Evolutionary conservation across 2,888 invertebrate species (phyloP), one percentile per base, ranked within the genome.

Genomic region (Pyrocoelia pectoralis): DNA sequence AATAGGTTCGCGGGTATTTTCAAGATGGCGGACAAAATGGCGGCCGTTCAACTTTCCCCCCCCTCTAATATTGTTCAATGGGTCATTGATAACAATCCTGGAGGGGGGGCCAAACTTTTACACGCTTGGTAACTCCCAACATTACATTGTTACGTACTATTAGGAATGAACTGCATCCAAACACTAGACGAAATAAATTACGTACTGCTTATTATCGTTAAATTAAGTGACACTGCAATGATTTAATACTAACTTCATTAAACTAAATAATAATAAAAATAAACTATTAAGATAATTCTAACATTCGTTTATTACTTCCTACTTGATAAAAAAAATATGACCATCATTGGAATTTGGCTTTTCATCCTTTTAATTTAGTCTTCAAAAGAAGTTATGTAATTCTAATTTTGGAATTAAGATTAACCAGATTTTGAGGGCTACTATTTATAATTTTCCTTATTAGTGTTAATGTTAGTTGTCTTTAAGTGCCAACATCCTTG

Each of bases 391-490:
- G 17, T 18, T 46, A 17, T 17, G 46, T 46, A 46, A 46, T 18
- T 46, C 46, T 46, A 46, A 46, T 46, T 46, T 46, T 15, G 46
- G 46, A 46, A 46, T 10, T 46, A 46, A 46, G 15, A 46, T 18
- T 4, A 46, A 46, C 46, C 46, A 46, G 46, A 46, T 46, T 46
- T 46, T 17, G 15, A 46, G 46, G 18, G 46, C 17, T 46, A 18
- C 46, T 46, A 46, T 46, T 46, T 17, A 46, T 46, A 46, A 46
- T 46, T 46, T 46, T 46, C 17, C 17, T 46, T 46, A 43, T 43
- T 43, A 43, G 41, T 43, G 41, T 15, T 43, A 43, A 43, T 43
- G 41, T 43, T 43, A 3, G 18, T 17, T 17, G 46, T 46, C 33
- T 33, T 41, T n/a, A 6, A 17, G 17, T 17, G n/a, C 46, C 46